These are phyloP conservation scores for Drosophila atripex DNA, from an alignment of 2,888 invertebrate species.

Conservation along the genomic window DNA sequence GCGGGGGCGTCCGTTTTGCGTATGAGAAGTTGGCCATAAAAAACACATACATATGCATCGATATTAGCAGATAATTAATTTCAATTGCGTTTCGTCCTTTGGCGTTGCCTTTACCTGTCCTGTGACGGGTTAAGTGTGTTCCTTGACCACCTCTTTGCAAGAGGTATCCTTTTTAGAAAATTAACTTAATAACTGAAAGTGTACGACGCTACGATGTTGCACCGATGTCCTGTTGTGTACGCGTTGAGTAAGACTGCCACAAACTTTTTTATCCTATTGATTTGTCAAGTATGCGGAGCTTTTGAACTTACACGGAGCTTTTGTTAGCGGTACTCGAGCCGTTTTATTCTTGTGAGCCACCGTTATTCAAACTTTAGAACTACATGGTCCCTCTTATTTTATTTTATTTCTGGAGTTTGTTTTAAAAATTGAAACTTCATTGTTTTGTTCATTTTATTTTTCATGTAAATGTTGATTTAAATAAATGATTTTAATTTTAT, in stretches of 20 bases:
- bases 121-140: background rate
- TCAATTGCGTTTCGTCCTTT: background rate
- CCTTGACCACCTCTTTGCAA: slow-evolving; percentile 11
- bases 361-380: background rate
- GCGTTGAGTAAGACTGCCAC: slow-evolving; percentile 66
- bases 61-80: slow-evolving; percentile 46
- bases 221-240: slow-evolving; percentile 61
- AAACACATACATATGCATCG: slow-evolving; percentile 65
- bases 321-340: slow-evolving; percentile 44
- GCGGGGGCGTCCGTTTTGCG: slow-evolving; percentile 20
- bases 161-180: slow-evolving; percentile 9
- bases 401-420: background rate
- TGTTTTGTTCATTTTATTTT: background rate
- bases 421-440: background rate
- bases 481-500: too few relatives aligned
- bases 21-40: slow-evolving; percentile 28
- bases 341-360: background rate
- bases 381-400: background rate
- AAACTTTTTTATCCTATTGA: slow-evolving; percentile 64
- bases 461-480: too few relatives aligned
- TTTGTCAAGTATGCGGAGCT: slow-evolving; percentile 60
- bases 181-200: slow-evolving; percentile 24
- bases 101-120: slow-evolving; percentile 10
- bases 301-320: slow-evolving; percentile 56
- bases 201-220: slow-evolving; percentile 3